These are phyloP conservation scores for Lepilemur septentrionalis DNA, from an alignment of 2,797 vertebrate genomes.

Conservation along the genomic window DNA sequence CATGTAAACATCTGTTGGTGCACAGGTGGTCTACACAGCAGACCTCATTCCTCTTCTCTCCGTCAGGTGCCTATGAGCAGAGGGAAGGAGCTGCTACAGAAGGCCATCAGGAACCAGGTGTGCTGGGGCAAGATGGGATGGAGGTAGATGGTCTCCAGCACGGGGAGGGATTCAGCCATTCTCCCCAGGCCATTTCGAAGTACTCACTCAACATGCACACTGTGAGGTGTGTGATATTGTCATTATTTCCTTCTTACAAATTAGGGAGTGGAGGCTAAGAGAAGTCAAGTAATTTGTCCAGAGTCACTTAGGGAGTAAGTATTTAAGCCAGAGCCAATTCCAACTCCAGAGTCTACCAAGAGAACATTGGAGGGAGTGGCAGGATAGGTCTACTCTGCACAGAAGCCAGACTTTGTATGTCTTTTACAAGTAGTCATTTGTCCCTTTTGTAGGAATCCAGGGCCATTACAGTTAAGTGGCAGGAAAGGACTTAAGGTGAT, in stretches of 20 bases:
- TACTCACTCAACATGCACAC: background rate
- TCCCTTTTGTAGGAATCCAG: background rate
- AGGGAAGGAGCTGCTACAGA: conserved; percentile 92
- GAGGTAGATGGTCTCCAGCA: background rate
- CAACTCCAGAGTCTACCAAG: background rate
- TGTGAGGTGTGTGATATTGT: background rate
- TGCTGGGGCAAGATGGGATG: conserved; percentile 48
- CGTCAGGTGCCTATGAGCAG: conserved; percentile 88
- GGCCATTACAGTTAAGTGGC: background rate
- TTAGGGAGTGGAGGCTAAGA: background rate
- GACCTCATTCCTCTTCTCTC: background rate
- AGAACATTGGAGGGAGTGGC: background rate
- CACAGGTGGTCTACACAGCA: background rate
- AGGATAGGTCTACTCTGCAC: background rate
- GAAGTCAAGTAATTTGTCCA: background rate
- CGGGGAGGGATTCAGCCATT: background rate
- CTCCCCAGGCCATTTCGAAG: background rate
- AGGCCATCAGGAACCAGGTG: conserved; percentile 92
- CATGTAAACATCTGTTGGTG: background rate
- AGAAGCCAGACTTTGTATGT: background rate
- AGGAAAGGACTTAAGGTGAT: background rate
- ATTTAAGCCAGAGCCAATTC: background rate
- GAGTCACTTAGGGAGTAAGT: background rate
- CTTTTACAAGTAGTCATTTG: background rate
- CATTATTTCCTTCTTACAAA: background rate